phyloP scores from a whole-genome alignment of 2,797 vertebrate species.

The Lates japonicus region DNA sequence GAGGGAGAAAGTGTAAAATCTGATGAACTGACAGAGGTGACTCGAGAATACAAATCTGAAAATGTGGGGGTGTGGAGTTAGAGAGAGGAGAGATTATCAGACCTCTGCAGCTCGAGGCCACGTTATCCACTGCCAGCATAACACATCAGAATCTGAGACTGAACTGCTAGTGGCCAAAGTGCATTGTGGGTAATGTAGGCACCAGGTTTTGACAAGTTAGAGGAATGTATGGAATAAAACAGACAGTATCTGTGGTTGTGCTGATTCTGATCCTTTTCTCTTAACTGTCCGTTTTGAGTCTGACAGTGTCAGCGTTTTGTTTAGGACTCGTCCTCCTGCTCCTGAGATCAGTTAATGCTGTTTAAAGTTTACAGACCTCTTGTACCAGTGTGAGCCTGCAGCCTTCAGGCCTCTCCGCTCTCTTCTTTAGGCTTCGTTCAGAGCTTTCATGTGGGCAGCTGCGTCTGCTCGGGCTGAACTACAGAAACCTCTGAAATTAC shows the following conservation, averaged over 20 bases:
- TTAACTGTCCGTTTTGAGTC: too few species aligned
- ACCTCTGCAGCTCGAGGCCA: neutral
- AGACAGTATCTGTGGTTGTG: too few species aligned
- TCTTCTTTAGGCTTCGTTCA: neutral
- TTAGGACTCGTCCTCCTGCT: neutral
- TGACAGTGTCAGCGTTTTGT: neutral
- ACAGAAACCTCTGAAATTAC: constrained; percentile 28
- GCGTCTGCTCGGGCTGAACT: neutral
- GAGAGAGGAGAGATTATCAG: neutral
- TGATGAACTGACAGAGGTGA: neutral
- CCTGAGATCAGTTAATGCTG: neutral
- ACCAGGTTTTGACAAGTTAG: neutral
- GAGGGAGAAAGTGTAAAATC: neutral
- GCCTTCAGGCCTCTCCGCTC: neutral
- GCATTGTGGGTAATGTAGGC: neutral
- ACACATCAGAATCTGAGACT: neutral
- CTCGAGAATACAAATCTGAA: neutral
- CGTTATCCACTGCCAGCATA: neutral
- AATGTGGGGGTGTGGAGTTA: neutral
- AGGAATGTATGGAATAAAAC: neutral
- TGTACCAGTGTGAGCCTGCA: neutral
- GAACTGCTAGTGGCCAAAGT: neutral
- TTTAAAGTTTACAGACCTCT: neutral
- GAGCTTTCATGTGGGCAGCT: constrained; percentile 26
- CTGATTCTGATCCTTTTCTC: too few species aligned